Evolutionary conservation across 1,140 invertebrate species (phyloP), one percentile per base, ranked within the genome.

Genomic region (Cheumatopsyche charites): DNA sequence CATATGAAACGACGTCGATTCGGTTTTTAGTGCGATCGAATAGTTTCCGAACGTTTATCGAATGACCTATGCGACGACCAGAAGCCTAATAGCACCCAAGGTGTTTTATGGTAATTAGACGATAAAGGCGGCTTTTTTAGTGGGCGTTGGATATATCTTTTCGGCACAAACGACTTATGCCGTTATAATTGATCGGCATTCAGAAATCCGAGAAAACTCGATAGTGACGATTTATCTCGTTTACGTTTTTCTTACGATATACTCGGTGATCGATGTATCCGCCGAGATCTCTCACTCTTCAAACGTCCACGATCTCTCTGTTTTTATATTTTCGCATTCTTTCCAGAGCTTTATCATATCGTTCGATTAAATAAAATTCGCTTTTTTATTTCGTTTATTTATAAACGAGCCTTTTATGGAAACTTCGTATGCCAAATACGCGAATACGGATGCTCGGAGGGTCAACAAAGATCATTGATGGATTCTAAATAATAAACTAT

Each of bases 31-130:
- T 52, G 47, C 19, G 19, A 17, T 52, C 19, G 19, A 17, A 52
- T 19, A 52, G 47, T 52, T 52, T 52, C 47, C 15, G 19, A 52
- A 17, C n/a, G 15, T 52, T 19, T 15, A 52, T 19, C 47, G 47
- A 17, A 17, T 52, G 47, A 52, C 47, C 47, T 52, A 19, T 52
- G 47, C 13, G 47, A 19, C 47, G 19, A 52, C 47, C 47, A 52
- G 47, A 52, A 52, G 47, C 47, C 47, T 52, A 52, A 52, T 52
- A 52, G 47, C 47, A 52, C 47, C 19, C 47, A 15, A 19, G 26
- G 21, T 67, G 65, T 67, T 67, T 67, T 67, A 67, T 67, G 43
- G 41, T 67, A 67, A 67, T 67, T 67, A 67, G 36, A 23, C 41
- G 65, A 67, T 67, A 49, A 67, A 26, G 43, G 13, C 19, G 19